A percentile compares a stretch with the other conserved stretches of the same genome.
Conservation (phyloP, 2,113 vertebrate species). For the Epinephelus moara region DNA sequence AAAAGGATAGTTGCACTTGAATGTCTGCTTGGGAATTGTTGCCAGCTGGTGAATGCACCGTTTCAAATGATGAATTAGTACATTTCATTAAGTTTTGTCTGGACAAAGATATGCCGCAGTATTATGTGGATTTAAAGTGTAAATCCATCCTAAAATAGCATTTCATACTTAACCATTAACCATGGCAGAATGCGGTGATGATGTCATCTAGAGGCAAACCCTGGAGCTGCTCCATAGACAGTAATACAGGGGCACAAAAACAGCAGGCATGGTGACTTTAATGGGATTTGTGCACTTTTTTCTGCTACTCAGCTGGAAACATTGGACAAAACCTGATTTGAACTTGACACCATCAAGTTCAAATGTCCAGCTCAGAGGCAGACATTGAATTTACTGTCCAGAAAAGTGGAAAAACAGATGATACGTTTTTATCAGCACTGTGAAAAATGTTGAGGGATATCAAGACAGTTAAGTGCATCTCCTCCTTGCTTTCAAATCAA, state of each 20-base stretch:
- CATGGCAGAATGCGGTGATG: neutral
- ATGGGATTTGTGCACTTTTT: constrained; percentile 13
- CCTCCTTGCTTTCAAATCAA: constrained; percentile 32
- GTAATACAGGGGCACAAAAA: constrained; percentile 13
- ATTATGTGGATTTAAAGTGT: constrained; percentile 19
- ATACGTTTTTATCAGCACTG: neutral
- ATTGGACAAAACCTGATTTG: constrained; percentile 22
- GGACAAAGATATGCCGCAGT: neutral
- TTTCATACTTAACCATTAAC: neutral
- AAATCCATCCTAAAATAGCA: neutral
- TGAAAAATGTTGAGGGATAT: neutral
- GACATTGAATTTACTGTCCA: constrained; percentile 3
- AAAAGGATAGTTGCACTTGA: constrained; percentile 10
- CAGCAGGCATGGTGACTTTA: constrained; percentile 27
- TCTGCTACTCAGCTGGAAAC: constrained; percentile 34
- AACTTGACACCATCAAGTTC: constrained; percentile 25
- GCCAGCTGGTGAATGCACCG: constrained; percentile 26
- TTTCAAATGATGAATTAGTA: constrained; percentile 33
- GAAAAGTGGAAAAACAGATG: neutral
- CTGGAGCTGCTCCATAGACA: constrained; percentile 7
- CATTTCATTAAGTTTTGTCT: constrained; percentile 12
- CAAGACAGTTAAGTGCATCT: constrained; percentile 20
- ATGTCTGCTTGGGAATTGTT: constrained; percentile 14
- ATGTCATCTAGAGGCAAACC: constrained; percentile 10
- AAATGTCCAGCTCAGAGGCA: constrained; percentile 6